Conservation (phyloP, 2,888 invertebrate genomes). For the Hyles lineata region DNA sequence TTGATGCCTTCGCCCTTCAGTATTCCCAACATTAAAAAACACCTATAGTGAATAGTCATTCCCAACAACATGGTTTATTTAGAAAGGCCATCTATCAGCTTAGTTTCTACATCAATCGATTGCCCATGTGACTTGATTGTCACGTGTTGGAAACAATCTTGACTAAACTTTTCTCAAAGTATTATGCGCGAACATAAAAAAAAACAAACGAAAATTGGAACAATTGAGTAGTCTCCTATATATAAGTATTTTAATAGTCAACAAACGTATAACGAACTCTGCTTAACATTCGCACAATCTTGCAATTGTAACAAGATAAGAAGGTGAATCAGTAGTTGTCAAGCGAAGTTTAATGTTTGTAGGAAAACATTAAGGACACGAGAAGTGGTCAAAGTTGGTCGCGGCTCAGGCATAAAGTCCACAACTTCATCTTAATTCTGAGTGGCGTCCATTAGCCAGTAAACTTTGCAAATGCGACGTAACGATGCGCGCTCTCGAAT, state of each 20-base stretch:
- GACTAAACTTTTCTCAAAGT: no score
- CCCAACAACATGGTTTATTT: no score
- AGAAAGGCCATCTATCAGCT: no score
- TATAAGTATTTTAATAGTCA: not conserved
- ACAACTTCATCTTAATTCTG: slow-evolving; percentile 65
- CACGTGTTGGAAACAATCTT: no score
- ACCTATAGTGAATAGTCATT: no score
- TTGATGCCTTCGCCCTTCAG: no score
- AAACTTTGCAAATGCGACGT: slow-evolving; percentile 50
- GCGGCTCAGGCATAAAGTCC: slow-evolving; percentile 56
- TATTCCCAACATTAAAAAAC: no score
- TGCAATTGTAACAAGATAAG: slow-evolving; percentile 44
- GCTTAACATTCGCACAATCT: not conserved
- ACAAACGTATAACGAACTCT: not conserved
- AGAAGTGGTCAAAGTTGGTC: slow-evolving; percentile 68
- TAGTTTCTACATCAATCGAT: no score
- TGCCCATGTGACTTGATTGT: no score
- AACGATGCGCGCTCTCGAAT: slow-evolving; percentile 19
- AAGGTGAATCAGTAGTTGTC: slow-evolving; percentile 51
- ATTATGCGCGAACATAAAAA: not conserved
- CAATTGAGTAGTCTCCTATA: not conserved
- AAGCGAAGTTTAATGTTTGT: slow-evolving; percentile 59
- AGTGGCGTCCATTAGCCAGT: slow-evolving; percentile 70
- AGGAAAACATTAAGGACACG: slow-evolving; percentile 66
- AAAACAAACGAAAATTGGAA: not conserved